phyloP scores from a whole-genome alignment of 2,888 invertebrate species.

The Melinopterus prodromus region DNA sequence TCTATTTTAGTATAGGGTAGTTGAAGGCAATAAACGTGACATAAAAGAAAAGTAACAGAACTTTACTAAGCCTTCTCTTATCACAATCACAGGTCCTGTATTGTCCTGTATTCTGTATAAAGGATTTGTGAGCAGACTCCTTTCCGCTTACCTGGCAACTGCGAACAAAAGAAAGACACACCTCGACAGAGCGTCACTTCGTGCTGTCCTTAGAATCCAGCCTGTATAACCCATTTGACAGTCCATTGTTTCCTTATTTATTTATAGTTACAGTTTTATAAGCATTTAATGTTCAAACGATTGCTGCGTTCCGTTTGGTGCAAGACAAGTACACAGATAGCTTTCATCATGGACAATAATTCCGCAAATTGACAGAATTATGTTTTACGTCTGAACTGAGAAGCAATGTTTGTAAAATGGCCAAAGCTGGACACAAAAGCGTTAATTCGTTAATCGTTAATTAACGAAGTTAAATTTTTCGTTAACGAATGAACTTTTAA shows the following conservation, averaged over 20 bases:
- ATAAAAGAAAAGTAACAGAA: not conserved
- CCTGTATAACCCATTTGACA: not conserved
- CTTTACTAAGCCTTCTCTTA: not conserved
- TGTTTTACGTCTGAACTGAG: not conserved
- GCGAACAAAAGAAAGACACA: not conserved
- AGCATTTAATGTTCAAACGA: not conserved
- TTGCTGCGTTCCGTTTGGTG: not conserved
- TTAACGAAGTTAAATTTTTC: no score
- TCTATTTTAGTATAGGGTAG: not conserved
- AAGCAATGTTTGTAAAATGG: no score
- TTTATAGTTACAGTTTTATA: not conserved
- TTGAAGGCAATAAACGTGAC: not conserved
- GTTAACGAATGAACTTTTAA: no score
- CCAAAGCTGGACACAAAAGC: no score
- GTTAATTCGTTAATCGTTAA: no score
- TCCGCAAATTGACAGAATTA: not conserved
- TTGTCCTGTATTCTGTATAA: not conserved
- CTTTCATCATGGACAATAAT: not conserved
- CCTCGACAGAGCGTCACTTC: not conserved
- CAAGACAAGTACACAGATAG: not conserved
- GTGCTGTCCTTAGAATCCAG: not conserved
- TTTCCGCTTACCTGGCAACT: not conserved
- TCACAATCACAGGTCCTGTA: not conserved
- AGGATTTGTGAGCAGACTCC: not conserved
- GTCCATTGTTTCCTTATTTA: not conserved